A percentile compares a stretch with the other conserved stretches of the same genome.
Evolutionary conservation across 2,888 invertebrate species (phyloP).

Genomic region (Alviniconcha strummeri): DNA sequence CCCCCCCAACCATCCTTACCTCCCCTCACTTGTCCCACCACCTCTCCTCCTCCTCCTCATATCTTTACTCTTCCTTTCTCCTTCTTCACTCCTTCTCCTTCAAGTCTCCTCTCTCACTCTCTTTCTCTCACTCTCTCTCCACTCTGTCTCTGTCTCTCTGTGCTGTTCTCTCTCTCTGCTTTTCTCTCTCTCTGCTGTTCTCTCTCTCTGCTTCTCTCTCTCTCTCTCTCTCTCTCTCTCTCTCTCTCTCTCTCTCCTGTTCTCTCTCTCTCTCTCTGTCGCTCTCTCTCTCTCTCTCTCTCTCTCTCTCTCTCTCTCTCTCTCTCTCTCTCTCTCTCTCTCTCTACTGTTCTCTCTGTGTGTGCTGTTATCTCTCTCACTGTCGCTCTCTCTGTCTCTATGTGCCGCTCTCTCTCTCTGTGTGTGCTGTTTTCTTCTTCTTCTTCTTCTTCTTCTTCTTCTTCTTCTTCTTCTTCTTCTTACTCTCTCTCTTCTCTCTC

Average conservation of each 20-base stretch:
- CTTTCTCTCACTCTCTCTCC: background rate
- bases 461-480: background rate
- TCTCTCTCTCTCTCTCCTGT: background rate
- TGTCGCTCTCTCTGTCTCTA: background rate
- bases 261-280: background rate
- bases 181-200: background rate
- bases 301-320: background rate
- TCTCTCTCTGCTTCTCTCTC: background rate
- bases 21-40: background rate
- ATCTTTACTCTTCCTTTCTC: background rate
- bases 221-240: background rate
- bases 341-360: background rate
- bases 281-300: background rate
- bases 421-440: background rate
- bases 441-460: background rate
- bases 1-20: background rate
- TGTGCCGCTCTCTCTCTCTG: background rate
- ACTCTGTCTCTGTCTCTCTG: background rate
- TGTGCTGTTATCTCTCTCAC: background rate
- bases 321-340: background rate
- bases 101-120: background rate
- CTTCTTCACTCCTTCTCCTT: background rate
- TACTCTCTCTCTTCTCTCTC: background rate
- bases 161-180: background rate
- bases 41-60: slow-evolving; percentile 5